Percentiles rank a stretch among this genome's conserved stretches.
phyloP scores from a whole-genome alignment of 2,797 vertebrate species.

The Intellagama lesueurii region DNA sequence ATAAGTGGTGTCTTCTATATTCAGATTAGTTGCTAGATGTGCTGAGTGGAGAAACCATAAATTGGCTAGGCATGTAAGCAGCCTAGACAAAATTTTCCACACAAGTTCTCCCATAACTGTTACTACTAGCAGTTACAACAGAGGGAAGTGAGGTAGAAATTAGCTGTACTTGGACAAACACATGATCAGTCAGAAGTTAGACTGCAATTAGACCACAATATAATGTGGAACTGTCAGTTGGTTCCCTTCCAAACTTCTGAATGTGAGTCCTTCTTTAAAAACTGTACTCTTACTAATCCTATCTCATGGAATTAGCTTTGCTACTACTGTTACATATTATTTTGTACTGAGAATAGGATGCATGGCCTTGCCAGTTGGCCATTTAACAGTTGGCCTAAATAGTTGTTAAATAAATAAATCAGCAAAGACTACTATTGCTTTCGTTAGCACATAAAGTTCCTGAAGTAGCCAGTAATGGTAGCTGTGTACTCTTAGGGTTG shows the following conservation, averaged over 20 bases:
- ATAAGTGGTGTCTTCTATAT: background rate
- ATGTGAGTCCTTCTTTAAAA: background rate
- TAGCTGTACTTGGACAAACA: background rate
- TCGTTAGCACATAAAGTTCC: background rate
- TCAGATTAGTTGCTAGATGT: background rate
- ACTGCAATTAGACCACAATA: background rate
- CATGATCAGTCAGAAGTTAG: background rate
- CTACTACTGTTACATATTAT: background rate
- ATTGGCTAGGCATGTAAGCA: background rate
- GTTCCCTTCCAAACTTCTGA: background rate
- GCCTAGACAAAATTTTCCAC: no score
- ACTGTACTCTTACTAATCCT: background rate
- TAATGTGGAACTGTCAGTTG: background rate
- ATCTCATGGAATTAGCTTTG: background rate
- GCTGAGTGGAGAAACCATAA: background rate
- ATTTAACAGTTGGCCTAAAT: no score
- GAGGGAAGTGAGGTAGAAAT: background rate
- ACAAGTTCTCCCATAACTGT: background rate
- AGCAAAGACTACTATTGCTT: background rate
- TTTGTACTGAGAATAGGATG: no score
- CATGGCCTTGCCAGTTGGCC: no score
- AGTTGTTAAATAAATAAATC: no score
- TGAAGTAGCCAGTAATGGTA: background rate
- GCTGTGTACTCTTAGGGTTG: background rate
- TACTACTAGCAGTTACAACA: background rate